Evolutionary conservation across 1,140 invertebrate species (phyloP).

Genomic region (Cotesia glomerata): DNA sequence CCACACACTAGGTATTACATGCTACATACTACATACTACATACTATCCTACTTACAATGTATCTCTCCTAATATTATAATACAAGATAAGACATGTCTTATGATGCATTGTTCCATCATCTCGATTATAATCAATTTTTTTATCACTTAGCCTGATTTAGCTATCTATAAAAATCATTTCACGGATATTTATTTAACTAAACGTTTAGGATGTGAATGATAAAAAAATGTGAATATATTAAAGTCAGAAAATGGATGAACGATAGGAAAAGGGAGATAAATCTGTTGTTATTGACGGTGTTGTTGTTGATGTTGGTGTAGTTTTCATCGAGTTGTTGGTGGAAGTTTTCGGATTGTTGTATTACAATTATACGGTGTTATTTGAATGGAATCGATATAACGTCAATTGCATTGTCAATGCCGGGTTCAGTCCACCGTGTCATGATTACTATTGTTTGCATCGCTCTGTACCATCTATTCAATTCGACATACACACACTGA

Average conservation of each 20-base stretch:
- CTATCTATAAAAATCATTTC: too few species aligned
- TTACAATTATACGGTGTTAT: slow-evolving; percentile 53
- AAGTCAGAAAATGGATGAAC: too few species aligned
- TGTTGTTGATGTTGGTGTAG: not conserved
- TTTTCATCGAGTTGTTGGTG: slow-evolving; percentile 7
- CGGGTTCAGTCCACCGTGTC: slow-evolving; percentile 50
- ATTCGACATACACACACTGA: slow-evolving; percentile 3
- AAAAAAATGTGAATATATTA: too few species aligned
- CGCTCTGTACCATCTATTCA: slow-evolving; percentile 48
- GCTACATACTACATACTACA: not conserved
- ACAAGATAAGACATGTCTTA: too few species aligned
- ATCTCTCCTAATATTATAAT: not conserved
- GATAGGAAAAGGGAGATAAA: not conserved
- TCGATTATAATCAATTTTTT: too few species aligned
- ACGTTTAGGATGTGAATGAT: too few species aligned
- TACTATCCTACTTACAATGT: not conserved
- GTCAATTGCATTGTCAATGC: slow-evolving; percentile 57
- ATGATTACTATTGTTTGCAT: slow-evolving; percentile 55
- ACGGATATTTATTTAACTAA: too few species aligned
- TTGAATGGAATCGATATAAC: slow-evolving; percentile 51
- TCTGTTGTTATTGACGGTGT: not conserved
- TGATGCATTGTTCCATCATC: too few species aligned
- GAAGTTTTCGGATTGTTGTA: slow-evolving; percentile 40
- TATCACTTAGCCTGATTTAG: too few species aligned
- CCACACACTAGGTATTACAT: not conserved